Evolutionary conservation across 2,888 invertebrate genomes (phyloP).

Genomic region (Diaphora mendica): DNA sequence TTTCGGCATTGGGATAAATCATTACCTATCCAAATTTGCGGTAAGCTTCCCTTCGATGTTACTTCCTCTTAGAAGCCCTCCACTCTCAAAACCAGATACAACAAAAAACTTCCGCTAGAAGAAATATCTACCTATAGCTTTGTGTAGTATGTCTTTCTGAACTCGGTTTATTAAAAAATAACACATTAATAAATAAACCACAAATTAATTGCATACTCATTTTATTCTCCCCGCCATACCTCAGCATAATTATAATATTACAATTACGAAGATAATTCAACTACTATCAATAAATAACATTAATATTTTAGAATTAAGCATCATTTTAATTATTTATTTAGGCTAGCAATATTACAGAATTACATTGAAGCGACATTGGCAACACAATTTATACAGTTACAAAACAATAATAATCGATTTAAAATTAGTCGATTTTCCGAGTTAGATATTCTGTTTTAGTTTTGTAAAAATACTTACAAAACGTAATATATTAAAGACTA

Average conservation of each 20-base stretch:
- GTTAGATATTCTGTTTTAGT: constrained; percentile 31
- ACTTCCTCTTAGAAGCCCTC: not conserved
- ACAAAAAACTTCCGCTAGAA: not conserved
- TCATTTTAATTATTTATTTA: constrained; percentile 66
- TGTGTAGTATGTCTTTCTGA: no score
- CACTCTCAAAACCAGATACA: not conserved
- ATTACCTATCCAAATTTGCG: no score
- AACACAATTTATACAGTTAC: constrained; percentile 52
- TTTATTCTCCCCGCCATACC: constrained; percentile 70
- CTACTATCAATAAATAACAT: constrained; percentile 85
- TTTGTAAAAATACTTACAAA: constrained; percentile 41
- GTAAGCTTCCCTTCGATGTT: not conserved
- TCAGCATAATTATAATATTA: constrained; percentile 77
- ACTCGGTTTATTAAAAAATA: not conserved
- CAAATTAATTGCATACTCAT: constrained; percentile 50
- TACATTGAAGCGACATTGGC: constrained; percentile 71
- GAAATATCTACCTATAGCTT: not conserved
- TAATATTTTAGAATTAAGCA: constrained; percentile 81
- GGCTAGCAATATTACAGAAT: constrained; percentile 78
- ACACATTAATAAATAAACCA: constrained; percentile 26
- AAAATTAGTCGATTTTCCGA: constrained; percentile 24
- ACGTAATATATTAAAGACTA: constrained; percentile 28
- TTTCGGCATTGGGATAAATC: not conserved
- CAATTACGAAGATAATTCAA: constrained; percentile 75
- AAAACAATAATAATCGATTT: constrained; percentile 38